phyloP scores from a whole-genome alignment of 2,797 vertebrate species.

The Ceryle rudis region DNA sequence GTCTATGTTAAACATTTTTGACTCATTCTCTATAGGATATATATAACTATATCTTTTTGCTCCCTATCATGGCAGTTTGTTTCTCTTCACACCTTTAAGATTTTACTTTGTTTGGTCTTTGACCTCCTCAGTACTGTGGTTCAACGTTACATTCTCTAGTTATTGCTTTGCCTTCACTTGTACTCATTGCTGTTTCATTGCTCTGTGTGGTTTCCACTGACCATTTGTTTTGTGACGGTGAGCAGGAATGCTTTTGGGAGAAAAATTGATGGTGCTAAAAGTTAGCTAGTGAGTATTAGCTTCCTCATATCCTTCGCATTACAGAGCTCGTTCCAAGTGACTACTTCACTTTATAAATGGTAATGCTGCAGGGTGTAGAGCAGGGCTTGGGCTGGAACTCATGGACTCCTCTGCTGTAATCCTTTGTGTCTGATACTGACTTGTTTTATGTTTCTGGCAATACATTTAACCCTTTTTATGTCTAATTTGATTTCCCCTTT shows the following conservation, averaged over 20 bases:
- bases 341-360: conserved; percentile 24
- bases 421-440: not conserved
- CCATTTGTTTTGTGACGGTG: conserved; percentile 56
- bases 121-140: not conserved
- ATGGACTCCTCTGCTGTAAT: not conserved
- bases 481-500: not conserved
- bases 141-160: not conserved
- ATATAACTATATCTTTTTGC: not conserved
- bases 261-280: conserved; percentile 46
- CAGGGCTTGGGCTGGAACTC: not conserved
- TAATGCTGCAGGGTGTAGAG: conserved; percentile 27
- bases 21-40: not conserved
- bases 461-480: not conserved
- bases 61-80: not conserved
- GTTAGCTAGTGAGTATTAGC: conserved; percentile 32
- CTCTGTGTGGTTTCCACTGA: conserved; percentile 3
- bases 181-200: conserved; percentile 50
- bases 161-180: conserved; percentile 43
- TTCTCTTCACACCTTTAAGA: not conserved
- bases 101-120: conserved; percentile 38
- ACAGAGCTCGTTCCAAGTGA: conserved; percentile 33
- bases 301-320: conserved; percentile 28
- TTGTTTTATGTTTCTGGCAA: not conserved
- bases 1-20: not conserved
- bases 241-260: conserved; percentile 25